Base-by-base conservation (phyloP, 1,140 invertebrate species). In the Drosophila triauraria region DNA sequence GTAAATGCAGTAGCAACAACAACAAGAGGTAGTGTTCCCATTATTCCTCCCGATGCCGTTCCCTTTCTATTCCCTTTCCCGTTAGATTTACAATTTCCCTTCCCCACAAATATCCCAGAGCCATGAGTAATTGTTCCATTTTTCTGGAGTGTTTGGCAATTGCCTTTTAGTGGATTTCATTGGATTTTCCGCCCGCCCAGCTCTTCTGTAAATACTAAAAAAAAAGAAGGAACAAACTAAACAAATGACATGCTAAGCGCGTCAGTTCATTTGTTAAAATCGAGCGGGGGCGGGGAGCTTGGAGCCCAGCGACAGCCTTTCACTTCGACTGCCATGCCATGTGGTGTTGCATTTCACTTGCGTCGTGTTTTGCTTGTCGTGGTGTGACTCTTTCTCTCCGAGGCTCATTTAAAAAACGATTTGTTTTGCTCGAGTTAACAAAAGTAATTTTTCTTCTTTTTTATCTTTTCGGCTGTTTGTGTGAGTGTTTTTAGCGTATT, bases 341-440 rank as follows among this genome's bases (percentile, higher is more conserved):
- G 86, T 79, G 83, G 80, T 87, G 81, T 87, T 78, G 83, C 84
- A 88, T 87, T 87, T 87, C 83, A 87, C 76, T 88, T 83, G 54
- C 46, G 23, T 62, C 64, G 65, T 78, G 63, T 69, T 77, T 12
- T 5, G 51, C 51, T 8, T 68, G 74, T 44, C 62, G 56, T 77
- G 43, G 63, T 69, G 65, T 62, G 64, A 76, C 68, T 82, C 60
- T 62, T 75, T 61, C 68, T 30, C 59, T 75, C 35, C 48, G 60
- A 35, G 80, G 43, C 68, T 74, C 83, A 80, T 87, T 87, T 87
- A 80, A 88, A 87, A 87, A 83, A 71, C 77, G 61, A 87, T 88
- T 87, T 87, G 83, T 87, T 88, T 88, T 88, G 76, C 77, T 87
- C 77, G 68, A 78, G 61, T 84, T 88, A 88, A 88, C 84, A 80